phyloP scores from a whole-genome alignment of 2,888 invertebrate species.

The Antheraea assamensis region DNA sequence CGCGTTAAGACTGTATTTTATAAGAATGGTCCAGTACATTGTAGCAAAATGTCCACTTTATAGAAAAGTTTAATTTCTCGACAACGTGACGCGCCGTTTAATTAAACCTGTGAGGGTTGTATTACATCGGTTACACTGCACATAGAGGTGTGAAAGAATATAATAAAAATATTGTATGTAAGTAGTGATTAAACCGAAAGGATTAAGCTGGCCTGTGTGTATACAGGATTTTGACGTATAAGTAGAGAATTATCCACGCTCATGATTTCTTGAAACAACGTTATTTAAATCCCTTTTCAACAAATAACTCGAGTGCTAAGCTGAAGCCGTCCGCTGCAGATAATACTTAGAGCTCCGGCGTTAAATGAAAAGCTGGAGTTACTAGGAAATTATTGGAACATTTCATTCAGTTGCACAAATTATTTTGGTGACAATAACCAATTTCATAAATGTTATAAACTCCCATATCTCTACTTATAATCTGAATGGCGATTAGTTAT shows the following conservation, averaged over 20 bases:
- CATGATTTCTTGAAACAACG: constrained; percentile 18
- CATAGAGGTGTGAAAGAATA: neutral
- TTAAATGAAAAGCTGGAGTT: constrained; percentile 40
- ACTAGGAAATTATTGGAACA: constrained; percentile 25
- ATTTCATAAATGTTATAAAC: neutral
- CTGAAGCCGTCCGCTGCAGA: constrained; percentile 23
- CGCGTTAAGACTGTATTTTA: neutral
- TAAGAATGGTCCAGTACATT: neutral
- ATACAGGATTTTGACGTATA: neutral
- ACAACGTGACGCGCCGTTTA: neutral
- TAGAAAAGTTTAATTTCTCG: neutral
- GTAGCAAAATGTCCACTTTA: neutral
- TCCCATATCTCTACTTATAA: neutral
- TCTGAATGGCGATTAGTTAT: neutral
- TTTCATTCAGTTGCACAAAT: constrained; percentile 12
- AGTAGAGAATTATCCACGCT: constrained; percentile 12
- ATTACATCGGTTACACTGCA: neutral
- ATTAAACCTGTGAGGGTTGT: neutral
- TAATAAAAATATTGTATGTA: neutral
- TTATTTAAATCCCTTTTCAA: constrained; percentile 19
- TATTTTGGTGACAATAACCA: neutral
- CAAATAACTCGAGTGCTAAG: constrained; percentile 20
- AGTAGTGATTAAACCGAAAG: neutral
- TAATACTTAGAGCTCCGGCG: constrained; percentile 42
- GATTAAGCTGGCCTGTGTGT: neutral